Conservation (phyloP, 2,113 vertebrate species). For the Dicerorhinus sumatrensis region DNA sequence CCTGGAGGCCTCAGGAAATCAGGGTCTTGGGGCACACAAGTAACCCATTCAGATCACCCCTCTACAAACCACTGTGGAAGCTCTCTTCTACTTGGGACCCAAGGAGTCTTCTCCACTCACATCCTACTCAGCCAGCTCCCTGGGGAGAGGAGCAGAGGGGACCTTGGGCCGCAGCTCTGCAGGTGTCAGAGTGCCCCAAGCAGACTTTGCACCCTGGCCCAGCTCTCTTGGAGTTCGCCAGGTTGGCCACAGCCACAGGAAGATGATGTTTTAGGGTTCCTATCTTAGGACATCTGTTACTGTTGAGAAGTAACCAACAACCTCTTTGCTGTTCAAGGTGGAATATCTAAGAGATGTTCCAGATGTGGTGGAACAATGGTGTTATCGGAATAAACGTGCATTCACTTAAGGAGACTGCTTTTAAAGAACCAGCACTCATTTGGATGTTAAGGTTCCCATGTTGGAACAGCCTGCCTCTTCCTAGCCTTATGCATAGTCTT, state of each 20-base stretch:
- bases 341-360: not conserved
- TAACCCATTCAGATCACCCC: not conserved
- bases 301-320: not conserved
- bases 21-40: not conserved
- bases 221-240: not conserved
- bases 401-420: not conserved
- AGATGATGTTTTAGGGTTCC: not conserved
- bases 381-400: not conserved
- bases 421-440: not conserved
- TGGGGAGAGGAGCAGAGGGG: not conserved
- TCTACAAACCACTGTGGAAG: not conserved
- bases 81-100: not conserved
- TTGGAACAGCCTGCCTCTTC: not conserved
- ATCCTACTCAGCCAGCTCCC: not conserved
- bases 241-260: not conserved
- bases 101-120: not conserved
- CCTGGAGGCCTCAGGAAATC: not conserved
- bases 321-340: not conserved
- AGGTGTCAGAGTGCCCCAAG: too few relatives aligned
- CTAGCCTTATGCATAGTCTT: not conserved
- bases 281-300: not conserved
- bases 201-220: not conserved
- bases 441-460: not conserved
- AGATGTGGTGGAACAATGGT: not conserved
- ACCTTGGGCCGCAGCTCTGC: not conserved